A percentile compares a stretch with the other conserved stretches of the same genome.
These are phyloP conservation scores for Hypolimnas misippus DNA, from an alignment of 2,888 invertebrate genomes.

Conservation along the genomic window DNA sequence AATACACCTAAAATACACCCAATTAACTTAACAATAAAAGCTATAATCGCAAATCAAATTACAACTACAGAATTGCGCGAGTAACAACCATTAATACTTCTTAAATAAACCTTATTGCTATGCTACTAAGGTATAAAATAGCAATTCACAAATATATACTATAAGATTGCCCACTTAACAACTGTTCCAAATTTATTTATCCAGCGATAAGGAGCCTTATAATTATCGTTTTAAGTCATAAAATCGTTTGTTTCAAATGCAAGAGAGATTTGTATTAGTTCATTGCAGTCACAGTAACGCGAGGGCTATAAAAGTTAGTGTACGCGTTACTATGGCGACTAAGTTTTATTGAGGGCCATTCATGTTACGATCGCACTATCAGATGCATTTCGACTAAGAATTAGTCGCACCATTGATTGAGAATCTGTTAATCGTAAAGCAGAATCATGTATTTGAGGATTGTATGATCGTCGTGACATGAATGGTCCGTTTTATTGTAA, in stretches of 20 bases:
- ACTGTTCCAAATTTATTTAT: slow-evolving; percentile 9
- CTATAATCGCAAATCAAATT: slow-evolving; percentile 18
- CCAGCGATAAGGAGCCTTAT: background rate
- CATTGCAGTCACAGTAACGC: slow-evolving; percentile 49
- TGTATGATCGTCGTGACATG: background rate
- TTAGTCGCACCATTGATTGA: background rate
- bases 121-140: background rate
- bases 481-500: slow-evolving; percentile 19
- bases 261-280: slow-evolving; percentile 14
- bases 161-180: slow-evolving; percentile 3
- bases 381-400: background rate
- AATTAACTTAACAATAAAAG: slow-evolving; percentile 3
- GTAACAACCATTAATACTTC: background rate
- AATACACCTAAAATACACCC: slow-evolving; percentile 6
- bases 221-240: background rate
- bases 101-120: background rate
- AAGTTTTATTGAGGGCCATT: slow-evolving; percentile 21
- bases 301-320: slow-evolving; percentile 55
- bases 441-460: no score
- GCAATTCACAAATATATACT: background rate
- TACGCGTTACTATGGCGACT: slow-evolving; percentile 57
- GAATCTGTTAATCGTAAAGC: background rate
- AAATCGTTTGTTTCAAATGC: background rate
- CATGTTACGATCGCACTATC: background rate
- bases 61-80: background rate